Conservation (phyloP, 2,888 invertebrate species). For the Fragum fragum region DNA sequence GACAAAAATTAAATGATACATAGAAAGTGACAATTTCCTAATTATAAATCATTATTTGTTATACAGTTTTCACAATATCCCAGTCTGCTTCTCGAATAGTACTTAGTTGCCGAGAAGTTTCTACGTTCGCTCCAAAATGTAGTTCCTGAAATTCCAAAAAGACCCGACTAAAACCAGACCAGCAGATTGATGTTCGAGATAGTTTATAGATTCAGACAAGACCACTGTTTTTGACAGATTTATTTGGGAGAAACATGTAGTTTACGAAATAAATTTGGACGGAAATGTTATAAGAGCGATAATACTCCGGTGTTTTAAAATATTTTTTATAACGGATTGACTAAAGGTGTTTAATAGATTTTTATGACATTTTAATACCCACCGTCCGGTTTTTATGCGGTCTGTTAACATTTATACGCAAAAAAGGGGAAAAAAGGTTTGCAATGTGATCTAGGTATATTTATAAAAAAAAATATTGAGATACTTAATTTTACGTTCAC, state of each 20-base stretch:
- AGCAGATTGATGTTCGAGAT: conserved; percentile 12
- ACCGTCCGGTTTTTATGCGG: background rate
- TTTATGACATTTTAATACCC: conserved; percentile 18
- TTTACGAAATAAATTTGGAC: conserved; percentile 30
- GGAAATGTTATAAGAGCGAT: conserved; percentile 27
- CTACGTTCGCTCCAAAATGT: background rate
- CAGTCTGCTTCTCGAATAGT: no score
- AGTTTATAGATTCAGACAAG: conserved; percentile 27
- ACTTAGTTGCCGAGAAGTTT: no score
- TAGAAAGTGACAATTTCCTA: no score
- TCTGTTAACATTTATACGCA: background rate
- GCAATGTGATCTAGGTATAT: no score
- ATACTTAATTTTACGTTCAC: no score
- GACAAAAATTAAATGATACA: no score
- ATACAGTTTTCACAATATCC: no score
- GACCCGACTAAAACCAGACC: conserved; percentile 9
- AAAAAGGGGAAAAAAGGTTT: no score
- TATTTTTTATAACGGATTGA: conserved; percentile 21
- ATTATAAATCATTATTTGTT: no score
- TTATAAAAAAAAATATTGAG: no score
- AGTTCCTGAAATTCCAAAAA: conserved; percentile 7
- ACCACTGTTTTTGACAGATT: conserved; percentile 27
- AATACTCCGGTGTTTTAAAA: conserved; percentile 13
- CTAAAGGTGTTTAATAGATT: conserved; percentile 13
- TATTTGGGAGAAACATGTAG: conserved; percentile 20